Evolutionary conservation across 2,113 vertebrate species (phyloP).

Genomic region (Pachypanchax playfairii): DNA sequence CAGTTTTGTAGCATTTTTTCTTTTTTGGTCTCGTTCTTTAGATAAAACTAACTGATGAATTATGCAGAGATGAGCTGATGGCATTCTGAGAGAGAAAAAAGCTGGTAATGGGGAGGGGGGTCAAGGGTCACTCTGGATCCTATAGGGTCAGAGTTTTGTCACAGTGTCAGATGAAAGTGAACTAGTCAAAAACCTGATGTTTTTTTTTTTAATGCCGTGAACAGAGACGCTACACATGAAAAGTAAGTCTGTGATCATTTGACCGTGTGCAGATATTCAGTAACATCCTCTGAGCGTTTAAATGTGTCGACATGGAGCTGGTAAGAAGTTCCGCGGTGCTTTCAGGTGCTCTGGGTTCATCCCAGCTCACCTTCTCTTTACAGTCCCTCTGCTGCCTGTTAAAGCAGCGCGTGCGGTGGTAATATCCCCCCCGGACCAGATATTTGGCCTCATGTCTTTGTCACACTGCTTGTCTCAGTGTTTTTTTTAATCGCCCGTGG

Average conservation of each 20-base stretch:
- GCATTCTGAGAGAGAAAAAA: constrained; percentile 3
- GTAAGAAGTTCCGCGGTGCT: constrained; percentile 14
- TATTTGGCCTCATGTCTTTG: constrained; percentile 41
- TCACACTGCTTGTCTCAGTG: constrained; percentile 30
- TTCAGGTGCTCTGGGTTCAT: constrained; percentile 23
- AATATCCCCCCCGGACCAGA: constrained; percentile 38
- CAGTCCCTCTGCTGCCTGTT: constrained; percentile 39
- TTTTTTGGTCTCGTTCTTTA: no score
- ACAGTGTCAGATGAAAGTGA: not conserved
- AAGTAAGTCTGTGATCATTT: not conserved
- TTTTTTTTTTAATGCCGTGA: not conserved
- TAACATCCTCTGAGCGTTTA: constrained; percentile 22
- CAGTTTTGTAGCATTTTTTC: not conserved
- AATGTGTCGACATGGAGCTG: constrained; percentile 7
- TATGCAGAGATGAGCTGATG: constrained; percentile 1
- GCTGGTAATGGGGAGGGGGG: not conserved
- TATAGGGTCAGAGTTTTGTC: not conserved
- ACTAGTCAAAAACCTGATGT: not conserved
- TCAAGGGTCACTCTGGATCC: constrained; percentile 17
- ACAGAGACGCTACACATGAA: not conserved
- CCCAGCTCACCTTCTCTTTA: constrained; percentile 33
- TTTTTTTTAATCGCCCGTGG: constrained; percentile 13
- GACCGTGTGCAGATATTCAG: constrained; percentile 2
- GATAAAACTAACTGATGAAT: constrained; percentile 5
- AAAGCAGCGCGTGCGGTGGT: constrained; percentile 38